Evolutionary conservation across 1,140 invertebrate genomes (phyloP).

Genomic region (Cydia amplana): DNA sequence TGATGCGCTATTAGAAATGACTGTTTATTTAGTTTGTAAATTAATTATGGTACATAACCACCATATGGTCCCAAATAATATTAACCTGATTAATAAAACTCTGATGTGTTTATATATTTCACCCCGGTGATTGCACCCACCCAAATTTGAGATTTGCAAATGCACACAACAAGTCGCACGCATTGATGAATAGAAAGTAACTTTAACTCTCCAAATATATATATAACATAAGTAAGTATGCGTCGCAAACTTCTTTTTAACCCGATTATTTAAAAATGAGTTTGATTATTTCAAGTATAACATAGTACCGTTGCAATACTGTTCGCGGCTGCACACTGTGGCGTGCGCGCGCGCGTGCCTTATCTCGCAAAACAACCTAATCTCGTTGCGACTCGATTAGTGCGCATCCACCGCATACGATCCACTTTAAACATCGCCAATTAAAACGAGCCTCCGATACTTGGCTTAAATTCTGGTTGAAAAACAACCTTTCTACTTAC

Average conservation of each 20-base stretch:
- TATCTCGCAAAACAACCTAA: constrained; percentile 14
- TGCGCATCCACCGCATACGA: not conserved
- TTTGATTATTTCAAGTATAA: not conserved
- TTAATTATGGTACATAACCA: too few relatives aligned
- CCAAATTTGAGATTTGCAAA: too few relatives aligned
- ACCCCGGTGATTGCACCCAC: too few relatives aligned
- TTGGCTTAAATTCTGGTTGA: not conserved
- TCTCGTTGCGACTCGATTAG: constrained; percentile 22
- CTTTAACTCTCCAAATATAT: too few relatives aligned
- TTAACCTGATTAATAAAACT: too few relatives aligned
- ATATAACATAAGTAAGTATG: too few relatives aligned
- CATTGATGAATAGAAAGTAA: too few relatives aligned
- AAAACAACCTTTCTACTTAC: not conserved
- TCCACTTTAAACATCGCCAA: constrained; percentile 2
- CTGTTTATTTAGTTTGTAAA: too few relatives aligned
- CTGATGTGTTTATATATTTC: too few relatives aligned
- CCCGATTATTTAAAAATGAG: not conserved
- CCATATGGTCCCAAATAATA: too few relatives aligned
- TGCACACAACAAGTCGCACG: too few relatives aligned
- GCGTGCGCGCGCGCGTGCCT: constrained; percentile 6
- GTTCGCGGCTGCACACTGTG: not conserved
- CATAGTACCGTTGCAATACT: constrained; percentile 11
- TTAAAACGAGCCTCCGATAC: not conserved
- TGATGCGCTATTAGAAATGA: too few relatives aligned
- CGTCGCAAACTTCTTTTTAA: not conserved